These are phyloP conservation scores for Todus mexicanus DNA, from an alignment of 2,797 vertebrate species.

Conservation along the genomic window DNA sequence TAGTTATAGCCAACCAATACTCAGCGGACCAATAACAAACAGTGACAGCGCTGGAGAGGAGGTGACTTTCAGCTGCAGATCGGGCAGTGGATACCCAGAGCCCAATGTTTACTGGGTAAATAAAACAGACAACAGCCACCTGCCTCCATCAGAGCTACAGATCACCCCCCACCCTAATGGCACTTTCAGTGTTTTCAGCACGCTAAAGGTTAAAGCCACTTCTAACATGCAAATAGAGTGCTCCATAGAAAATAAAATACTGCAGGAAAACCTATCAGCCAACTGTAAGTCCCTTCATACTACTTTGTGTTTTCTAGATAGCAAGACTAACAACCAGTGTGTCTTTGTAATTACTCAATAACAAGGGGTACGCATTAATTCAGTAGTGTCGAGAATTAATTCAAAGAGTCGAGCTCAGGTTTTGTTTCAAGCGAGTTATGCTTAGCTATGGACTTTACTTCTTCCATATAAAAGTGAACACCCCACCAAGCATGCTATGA, in stretches of 20 bases:
- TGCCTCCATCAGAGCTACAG: neutral
- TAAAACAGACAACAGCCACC: slow-evolving; percentile 49
- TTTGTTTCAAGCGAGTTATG: neutral
- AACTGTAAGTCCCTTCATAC: slow-evolving; percentile 39
- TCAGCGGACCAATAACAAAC: slow-evolving; percentile 8
- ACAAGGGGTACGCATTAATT: fast-evolving
- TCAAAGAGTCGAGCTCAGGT: neutral
- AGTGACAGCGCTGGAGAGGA: neutral
- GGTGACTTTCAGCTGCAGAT: slow-evolving; percentile 68
- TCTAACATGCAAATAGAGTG: slow-evolving; percentile 58
- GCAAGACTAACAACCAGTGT: neutral
- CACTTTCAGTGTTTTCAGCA: slow-evolving; percentile 61
- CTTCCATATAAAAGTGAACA: neutral
- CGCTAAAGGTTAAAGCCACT: slow-evolving; percentile 11
- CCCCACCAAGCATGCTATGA: neutral
- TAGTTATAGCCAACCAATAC: slow-evolving; percentile 66
- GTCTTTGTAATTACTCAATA: neutral
- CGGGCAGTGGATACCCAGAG: slow-evolving; percentile 62
- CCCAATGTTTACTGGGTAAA: slow-evolving; percentile 74
- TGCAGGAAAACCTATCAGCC: slow-evolving; percentile 66
- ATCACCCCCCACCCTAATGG: neutral
- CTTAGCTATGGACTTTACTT: neutral
- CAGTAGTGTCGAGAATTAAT: neutral
- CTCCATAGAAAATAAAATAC: slow-evolving; percentile 69
- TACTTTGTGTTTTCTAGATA: neutral